Conservation (phyloP, 1,140 invertebrate species). For the Mamestra configurata region DNA sequence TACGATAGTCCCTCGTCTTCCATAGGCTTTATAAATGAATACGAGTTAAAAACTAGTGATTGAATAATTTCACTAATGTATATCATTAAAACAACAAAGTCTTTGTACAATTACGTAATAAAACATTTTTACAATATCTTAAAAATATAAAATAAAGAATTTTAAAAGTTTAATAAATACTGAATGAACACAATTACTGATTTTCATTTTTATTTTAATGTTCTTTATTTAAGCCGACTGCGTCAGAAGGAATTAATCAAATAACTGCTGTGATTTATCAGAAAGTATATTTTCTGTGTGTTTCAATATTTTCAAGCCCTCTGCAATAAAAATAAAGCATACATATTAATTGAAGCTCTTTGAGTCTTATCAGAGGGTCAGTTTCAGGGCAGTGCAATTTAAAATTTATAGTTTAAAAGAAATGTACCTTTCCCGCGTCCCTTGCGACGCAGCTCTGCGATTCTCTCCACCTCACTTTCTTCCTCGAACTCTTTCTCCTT, state of each 20-base stretch:
- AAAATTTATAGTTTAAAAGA: slow-evolving; percentile 6
- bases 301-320: slow-evolving; percentile 80
- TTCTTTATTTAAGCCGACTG: slow-evolving; percentile 58
- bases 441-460: slow-evolving; percentile 79
- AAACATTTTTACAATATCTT: slow-evolving; percentile 84
- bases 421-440: slow-evolving; percentile 77
- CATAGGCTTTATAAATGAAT: slow-evolving; percentile 74
- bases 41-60: slow-evolving; percentile 60
- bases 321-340: slow-evolving; percentile 66
- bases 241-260: slow-evolving; percentile 55
- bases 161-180: slow-evolving; percentile 80
- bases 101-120: slow-evolving; percentile 83
- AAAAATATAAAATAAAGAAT: slow-evolving; percentile 79
- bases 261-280: slow-evolving; percentile 74
- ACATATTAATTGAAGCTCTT: background rate
- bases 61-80: slow-evolving; percentile 53
- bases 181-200: slow-evolving; percentile 71
- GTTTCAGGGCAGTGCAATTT: no score
- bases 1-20: slow-evolving; percentile 81
- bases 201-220: slow-evolving; percentile 64
- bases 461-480: slow-evolving; percentile 77
- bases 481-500: slow-evolving; percentile 67
- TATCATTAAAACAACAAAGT: slow-evolving; percentile 68
- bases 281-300: slow-evolving; percentile 63
- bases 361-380: no score